Evolutionary conservation across 2,797 vertebrate species (phyloP), one percentile per base, ranked within the genome.

Genomic region (Malacoraja senta): DNA sequence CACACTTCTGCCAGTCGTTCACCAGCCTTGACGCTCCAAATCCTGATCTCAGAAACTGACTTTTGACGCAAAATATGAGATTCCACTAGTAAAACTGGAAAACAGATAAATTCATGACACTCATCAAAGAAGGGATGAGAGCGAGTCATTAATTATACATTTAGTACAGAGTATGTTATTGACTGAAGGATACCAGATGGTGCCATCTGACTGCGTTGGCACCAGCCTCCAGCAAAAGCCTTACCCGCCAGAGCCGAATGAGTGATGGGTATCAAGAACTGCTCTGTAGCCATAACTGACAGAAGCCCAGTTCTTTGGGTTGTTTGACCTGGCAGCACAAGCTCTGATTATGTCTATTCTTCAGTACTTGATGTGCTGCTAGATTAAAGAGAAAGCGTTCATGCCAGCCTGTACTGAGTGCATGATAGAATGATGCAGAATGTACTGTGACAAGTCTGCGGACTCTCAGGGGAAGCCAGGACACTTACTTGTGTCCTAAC

Each of bases 171-270:
- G 61, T 29, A n/a, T 61, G 29, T 65, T 86, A 63, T 63, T 88
- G 84, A 88, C 35, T 88, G 15, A 88, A 68, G n/a, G 84, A 24
- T 88, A 63, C 84, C 84, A 88, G 65, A 88, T 88, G 63, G 84
- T 88, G 84, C 84, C 84, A 88, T 88, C 84, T 88, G 77, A 63
- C 32, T 88, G 8, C 19, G 0, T 88, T 65, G 84, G 63, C 84
- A 88, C 8, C 65, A 21, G 61, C 15, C n/a, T 35, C 61, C 2
- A 61, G 29, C 63, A 61, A 63, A 15, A 86, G 83, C 29, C 58
- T 53, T 65, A 32, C 2, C 29, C n/a, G n/a, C 83, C 61, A 63
- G 29, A 32, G 32, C 19, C 29, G n/a, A 86, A 32, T 65, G 58
- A 86, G 83, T 86, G 83, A 84, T 84, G 81, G 44, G 29, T 84